These are phyloP conservation scores for Patiria miniata DNA, from an alignment of 35 echinoderm and acorn worm species.

Conservation along the genomic window DNA sequence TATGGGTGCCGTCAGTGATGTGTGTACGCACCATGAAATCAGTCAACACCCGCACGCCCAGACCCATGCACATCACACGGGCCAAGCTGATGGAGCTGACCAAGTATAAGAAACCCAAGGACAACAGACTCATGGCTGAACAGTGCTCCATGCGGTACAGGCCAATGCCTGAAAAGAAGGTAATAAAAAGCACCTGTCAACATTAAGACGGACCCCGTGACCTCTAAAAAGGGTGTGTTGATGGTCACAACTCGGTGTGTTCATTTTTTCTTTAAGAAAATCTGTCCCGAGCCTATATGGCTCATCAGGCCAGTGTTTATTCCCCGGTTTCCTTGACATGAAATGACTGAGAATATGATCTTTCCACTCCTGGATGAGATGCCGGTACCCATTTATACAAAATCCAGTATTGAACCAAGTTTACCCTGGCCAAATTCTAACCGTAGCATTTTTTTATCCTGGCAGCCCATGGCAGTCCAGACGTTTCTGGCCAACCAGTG, in stretches of 20 bases:
- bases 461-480: conserved; percentile 60
- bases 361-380: no score
- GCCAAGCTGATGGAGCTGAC: conserved; percentile 90
- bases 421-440: neutral
- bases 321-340: no score
- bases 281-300: neutral
- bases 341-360: no score
- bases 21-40: conserved; percentile 78
- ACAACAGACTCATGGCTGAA: conserved; percentile 61
- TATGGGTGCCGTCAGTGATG: conserved; percentile 39
- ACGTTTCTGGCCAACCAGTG: conserved; percentile 61
- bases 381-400: no score
- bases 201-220: neutral
- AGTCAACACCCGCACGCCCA: conserved; percentile 76
- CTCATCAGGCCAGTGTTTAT: no score
- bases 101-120: conserved; percentile 48
- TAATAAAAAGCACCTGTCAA: neutral
- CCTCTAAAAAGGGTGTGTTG: neutral
- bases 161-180: conserved; percentile 4
- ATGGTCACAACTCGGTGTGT: neutral
- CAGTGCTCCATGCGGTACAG: conserved; percentile 48
- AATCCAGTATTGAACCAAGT: no score
- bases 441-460: neutral
- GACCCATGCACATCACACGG: conserved; percentile 84
- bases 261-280: neutral